These are phyloP conservation scores for Heliopora coerulea DNA, from an alignment of 92 coral and sea anemone genomes.

Conservation along the genomic window DNA sequence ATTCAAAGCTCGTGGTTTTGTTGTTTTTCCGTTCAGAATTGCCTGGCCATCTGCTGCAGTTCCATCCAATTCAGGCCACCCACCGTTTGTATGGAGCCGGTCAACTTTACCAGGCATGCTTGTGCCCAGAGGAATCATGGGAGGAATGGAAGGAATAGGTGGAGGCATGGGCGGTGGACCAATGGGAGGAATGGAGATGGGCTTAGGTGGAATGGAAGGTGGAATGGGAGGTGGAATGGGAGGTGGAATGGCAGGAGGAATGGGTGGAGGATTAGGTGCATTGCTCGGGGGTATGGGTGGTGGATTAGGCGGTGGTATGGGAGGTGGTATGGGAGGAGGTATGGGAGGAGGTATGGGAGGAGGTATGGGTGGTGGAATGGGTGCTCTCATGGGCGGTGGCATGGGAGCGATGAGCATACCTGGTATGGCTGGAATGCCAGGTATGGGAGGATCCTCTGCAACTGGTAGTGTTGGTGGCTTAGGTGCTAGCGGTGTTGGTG, in stretches of 20 bases:
- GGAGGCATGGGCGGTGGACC: slow-evolving; percentile 25
- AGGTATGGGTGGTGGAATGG: not conserved
- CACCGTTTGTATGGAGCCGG: slow-evolving; percentile 35
- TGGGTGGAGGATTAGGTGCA: slow-evolving; percentile 13
- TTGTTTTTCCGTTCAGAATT: slow-evolving; percentile 8
- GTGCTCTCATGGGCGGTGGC: slow-evolving; percentile 1
- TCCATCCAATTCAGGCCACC: slow-evolving; percentile 12
- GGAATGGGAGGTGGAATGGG: slow-evolving; percentile 14
- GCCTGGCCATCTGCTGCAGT: slow-evolving; percentile 31
- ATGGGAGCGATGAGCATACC: slow-evolving; percentile 1
- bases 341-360: not conserved
- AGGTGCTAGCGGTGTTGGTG: slow-evolving; percentile 14
- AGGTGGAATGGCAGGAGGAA: slow-evolving; percentile 22
- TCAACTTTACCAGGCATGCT: slow-evolving; percentile 25
- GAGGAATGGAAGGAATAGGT: slow-evolving; percentile 1
- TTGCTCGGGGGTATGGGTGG: slow-evolving; percentile 4
- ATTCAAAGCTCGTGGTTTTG: too few relatives aligned
- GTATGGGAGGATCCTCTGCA: not conserved
- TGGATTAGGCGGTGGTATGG: slow-evolving; percentile 28
- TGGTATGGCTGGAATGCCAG: not conserved
- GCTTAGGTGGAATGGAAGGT: not conserved
- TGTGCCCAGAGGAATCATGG: slow-evolving; percentile 31
- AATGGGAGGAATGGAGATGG: slow-evolving; percentile 32
- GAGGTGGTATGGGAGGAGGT: slow-evolving; percentile 27
- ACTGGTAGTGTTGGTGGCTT: not conserved